Evolutionary conservation across 2,888 invertebrate species (phyloP).

Genomic region (Nowickia ferox): DNA sequence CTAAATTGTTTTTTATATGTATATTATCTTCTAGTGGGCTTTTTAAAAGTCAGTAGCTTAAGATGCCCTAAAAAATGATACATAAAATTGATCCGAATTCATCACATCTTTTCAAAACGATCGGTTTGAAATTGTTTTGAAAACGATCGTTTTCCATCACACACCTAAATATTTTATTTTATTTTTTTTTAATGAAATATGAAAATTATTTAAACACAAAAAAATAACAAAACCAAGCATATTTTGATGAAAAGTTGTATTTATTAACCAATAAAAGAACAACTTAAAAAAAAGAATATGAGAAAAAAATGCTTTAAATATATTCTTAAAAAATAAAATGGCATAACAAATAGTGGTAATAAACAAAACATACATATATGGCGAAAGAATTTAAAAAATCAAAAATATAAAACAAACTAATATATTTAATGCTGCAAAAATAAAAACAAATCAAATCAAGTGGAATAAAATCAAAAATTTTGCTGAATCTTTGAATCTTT

Average conservation of each 20-base stretch:
- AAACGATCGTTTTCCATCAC: too few relatives aligned
- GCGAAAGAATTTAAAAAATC: conserved; percentile 14
- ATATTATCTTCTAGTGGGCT: too few relatives aligned
- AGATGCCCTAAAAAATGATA: too few relatives aligned
- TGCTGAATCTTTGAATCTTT: too few relatives aligned
- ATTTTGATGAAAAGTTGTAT: conserved; percentile 58
- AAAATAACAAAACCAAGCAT: conserved; percentile 17
- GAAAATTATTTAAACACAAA: conserved; percentile 7
- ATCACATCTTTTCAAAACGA: too few relatives aligned
- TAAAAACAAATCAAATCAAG: background rate
- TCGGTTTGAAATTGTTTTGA: too few relatives aligned
- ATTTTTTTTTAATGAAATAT: too few relatives aligned
- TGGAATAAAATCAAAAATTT: background rate
- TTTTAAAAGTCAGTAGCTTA: too few relatives aligned
- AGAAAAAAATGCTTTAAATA: conserved; percentile 35
- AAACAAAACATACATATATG: conserved; percentile 31
- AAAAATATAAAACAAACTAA: conserved; percentile 30
- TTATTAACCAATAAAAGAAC: conserved; percentile 65
- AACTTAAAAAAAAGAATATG: conserved; percentile 38
- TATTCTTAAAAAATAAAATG: conserved; percentile 28
- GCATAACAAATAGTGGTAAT: conserved; percentile 56
- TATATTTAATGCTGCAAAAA: conserved; percentile 25
- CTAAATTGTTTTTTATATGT: too few relatives aligned
- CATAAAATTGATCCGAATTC: too few relatives aligned
- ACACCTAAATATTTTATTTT: too few relatives aligned